Evolutionary conservation across 2,797 vertebrate genomes (phyloP).

Genomic region (Leptoclinus maculatus): DNA sequence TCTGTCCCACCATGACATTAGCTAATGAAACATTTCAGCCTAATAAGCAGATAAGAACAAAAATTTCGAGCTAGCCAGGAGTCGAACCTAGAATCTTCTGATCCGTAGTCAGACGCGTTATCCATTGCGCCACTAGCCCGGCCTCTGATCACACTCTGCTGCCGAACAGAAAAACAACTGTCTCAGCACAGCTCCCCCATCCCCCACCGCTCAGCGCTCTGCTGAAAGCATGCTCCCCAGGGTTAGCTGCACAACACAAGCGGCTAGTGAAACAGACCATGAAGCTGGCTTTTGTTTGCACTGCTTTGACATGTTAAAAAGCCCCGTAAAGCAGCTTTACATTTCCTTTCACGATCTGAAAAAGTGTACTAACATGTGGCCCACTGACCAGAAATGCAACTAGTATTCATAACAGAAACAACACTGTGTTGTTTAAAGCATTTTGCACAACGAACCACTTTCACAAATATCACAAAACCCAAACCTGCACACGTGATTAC

Average conservation of each 20-base stretch:
- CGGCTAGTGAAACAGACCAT: constrained; percentile 1
- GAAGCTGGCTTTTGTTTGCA: constrained; percentile 18
- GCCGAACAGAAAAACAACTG: background rate
- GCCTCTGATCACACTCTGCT: rapidly evolving
- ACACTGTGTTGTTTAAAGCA: background rate
- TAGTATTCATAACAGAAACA: background rate
- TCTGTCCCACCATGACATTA: background rate
- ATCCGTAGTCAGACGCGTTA: constrained; percentile 80
- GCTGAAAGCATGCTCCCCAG: background rate
- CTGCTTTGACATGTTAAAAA: background rate
- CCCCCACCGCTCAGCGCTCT: background rate
- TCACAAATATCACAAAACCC: background rate
- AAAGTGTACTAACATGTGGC: background rate
- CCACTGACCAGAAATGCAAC: background rate
- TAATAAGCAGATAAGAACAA: background rate
- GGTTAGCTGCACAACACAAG: background rate
- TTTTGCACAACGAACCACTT: too few species aligned
- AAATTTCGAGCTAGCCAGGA: constrained; percentile 73
- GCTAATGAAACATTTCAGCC: background rate
- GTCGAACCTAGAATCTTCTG: constrained; percentile 81
- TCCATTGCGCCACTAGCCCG: constrained; percentile 76
- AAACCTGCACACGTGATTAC: constrained; percentile 14
- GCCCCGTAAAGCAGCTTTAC: background rate
- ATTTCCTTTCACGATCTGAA: background rate
- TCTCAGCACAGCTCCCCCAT: background rate